A percentile compares a stretch with the other conserved stretches of the same genome.
These are phyloP conservation scores for Cairina moschata DNA, from an alignment of 2,113 vertebrate species.

Conservation along the genomic window DNA sequence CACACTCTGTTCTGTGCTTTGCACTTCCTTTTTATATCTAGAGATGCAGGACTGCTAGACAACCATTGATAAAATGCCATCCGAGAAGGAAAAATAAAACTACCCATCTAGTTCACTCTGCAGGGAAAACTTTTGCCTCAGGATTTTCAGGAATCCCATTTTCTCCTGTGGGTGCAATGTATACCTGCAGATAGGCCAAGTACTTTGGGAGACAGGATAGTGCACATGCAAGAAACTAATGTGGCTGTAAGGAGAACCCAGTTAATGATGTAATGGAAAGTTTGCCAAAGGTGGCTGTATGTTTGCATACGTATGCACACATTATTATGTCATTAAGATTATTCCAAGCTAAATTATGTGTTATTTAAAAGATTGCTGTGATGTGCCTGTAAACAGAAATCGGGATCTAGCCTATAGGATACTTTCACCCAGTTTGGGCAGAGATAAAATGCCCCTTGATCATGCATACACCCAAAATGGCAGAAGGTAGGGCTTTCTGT, in stretches of 20 bases:
- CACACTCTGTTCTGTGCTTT: conserved; percentile 46
- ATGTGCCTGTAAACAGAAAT: neutral
- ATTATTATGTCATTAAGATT: neutral
- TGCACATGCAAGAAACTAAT: neutral
- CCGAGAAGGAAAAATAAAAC: neutral
- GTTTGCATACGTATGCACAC: neutral
- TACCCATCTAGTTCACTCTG: neutral
- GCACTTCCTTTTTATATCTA: conserved; percentile 51
- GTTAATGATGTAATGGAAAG: neutral
- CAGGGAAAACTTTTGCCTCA: conserved; percentile 18
- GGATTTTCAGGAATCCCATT: neutral
- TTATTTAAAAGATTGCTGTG: neutral
- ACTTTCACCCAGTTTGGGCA: neutral
- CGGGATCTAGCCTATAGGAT: neutral
- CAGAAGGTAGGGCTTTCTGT: neutral
- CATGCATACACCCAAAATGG: neutral
- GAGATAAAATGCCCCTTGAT: neutral
- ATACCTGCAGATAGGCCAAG: neutral
- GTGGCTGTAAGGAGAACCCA: neutral
- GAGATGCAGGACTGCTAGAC: conserved; percentile 38
- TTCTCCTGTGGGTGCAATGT: neutral
- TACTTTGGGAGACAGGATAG: neutral
- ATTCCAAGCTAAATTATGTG: neutral
- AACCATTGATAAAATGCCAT: conserved; percentile 64
- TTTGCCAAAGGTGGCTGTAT: neutral